Evolutionary conservation across 1,140 invertebrate genomes (phyloP), one percentile per base, ranked within the genome.

Genomic region (Penaeus vannamei): DNA sequence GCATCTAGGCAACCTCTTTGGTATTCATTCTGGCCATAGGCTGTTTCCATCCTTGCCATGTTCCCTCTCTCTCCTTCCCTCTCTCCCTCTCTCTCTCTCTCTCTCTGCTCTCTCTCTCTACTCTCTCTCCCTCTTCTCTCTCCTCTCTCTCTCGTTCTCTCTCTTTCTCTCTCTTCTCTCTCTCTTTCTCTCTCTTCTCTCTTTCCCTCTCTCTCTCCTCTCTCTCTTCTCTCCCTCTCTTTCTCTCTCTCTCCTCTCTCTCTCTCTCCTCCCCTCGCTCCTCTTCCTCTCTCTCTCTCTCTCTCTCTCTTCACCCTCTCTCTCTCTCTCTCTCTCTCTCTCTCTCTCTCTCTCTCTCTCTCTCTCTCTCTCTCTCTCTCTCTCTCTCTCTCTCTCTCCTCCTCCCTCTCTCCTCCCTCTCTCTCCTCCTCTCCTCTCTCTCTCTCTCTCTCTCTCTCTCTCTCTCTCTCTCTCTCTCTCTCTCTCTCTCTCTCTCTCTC

Each of bases 401-500:
- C 64, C 14, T 14, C 14, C 64, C 14, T 14, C 14, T 14, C 14
- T 14, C 14, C 64, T 69, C 29, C 14, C 64, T 29, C 29, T 29
- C 29, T 69, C 29, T 69, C 64, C 14, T 14, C 14, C 29, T 69
- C 64, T 29, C 29, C 14, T 14, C 14, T 14, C 14, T 14, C n/a
- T n/a, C n/a, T 64, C 62, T 64, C 62, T n/a, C n/a, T n/a, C n/a
- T n/a, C n/a, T 64, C n/a, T 64, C 62, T 64, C 14, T 12, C 14
- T 12, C 12, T 81, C 64, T 79, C 84, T 80, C 83, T 72, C 60
- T 59, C 66, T 36, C 59, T 84, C 79, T 53, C 23, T 64, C 76
- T 84, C 64, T 91, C 36, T 85, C 36, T 42, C 20, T 60, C 36
- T 53, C 59, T 60, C 36, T 82, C 80, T 60, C 36, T 42, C 59